Base-by-base conservation (phyloP, 2,888 invertebrate genomes). In the Anoplius nigerrimus region DNA sequence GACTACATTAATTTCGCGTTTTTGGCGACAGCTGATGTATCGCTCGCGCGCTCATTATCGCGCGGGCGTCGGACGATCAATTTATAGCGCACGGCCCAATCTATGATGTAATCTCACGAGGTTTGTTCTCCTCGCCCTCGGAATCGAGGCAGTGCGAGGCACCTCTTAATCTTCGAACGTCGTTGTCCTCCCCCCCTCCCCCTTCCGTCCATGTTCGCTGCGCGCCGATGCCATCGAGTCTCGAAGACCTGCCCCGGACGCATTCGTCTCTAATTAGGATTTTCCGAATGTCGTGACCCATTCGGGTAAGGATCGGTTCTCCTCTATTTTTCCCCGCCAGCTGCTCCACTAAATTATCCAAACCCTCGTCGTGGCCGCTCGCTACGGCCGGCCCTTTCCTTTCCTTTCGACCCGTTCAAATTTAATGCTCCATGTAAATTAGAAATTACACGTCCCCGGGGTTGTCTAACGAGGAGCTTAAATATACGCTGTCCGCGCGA, bases 1-100 rank as follows among this genome's bases (percentile, higher is more conserved):
- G 69, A 76, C 78, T 78, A 68, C 78, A 78, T 78, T 78, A 78
- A 78, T 78, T 76, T 72, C 67, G 70, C 74, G 71, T 76, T 78
- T 78, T 78, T 67, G 78, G 78, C 71, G 72, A 78, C 74, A 34
- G 70, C 72, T 78, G 74, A 78, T 72, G 69, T 72, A 74, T 72
- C 78, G 78, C 62, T 56, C 66, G 71, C 48, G 51, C 66, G 78
- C 78, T 78, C 78, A 78, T 78, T 78, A 78, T 76, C 78, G 71
- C 76, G 65, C 71, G 34, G 34, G 68, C 64, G 76, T 76, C 78
- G 66, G 61, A n/a, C 62, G 53, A 68, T 66, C n/a, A 71, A 78
- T 78, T 78, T 78, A 78, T 78, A 75, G 75, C 11, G 34, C 68
- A 77, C 68, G 69, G 69, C 75, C 71, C 69, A 78, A 78, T 78